Base-by-base conservation (phyloP, 2,113 vertebrate species). In the Halichoeres trimaculatus region DNA sequence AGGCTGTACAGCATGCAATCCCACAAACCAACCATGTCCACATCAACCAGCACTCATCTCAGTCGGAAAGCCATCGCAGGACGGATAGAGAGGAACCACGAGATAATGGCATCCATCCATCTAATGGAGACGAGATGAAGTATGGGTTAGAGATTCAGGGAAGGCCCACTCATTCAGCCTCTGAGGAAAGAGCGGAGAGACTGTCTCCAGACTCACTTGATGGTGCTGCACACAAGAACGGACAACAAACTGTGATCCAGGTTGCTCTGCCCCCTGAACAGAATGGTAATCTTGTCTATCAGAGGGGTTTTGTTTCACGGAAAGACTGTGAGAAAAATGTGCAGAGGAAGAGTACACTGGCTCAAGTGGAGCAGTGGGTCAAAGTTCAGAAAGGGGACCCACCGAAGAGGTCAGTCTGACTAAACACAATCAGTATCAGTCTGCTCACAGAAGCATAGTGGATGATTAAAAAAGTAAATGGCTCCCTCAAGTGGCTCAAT, bases 331-430 rank as follows among this genome's bases (percentile, higher is more conserved):
- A 96, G 69, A 98, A 97, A 87, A 95, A 96, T 19, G 94, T 93
- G 84, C 96, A 98, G 86, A 95, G 95, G 85, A 97, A 96, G 91
- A 97, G 92, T 61, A 92, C 93, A 9, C 88, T 97, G 93, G 94
- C 96, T 88, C 97, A 98, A 78, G 95, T 96, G 90, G 96, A 99
- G 79, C 95, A 97, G 70, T 99, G 98, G 98, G 94, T 97, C 22
- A 98, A 97, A 89, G 93, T 95, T 78, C 97, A 97, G 78, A 99
- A 98, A 93, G 95, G 92, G 55, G 97, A 98, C 0, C 69, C 94
- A 58, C 56, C 92, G 17, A 96, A 94, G 85, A 99, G 98, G 97
- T 99, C 71, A 95, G 96, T 95, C 40, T 58, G 0, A 60, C 13
- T 43, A 20, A 22, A 56, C 23, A 41, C 34, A 24, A 36, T 59